Conservation (phyloP, 2,797 vertebrate genomes). For the Lagorchestes hirsutus region DNA sequence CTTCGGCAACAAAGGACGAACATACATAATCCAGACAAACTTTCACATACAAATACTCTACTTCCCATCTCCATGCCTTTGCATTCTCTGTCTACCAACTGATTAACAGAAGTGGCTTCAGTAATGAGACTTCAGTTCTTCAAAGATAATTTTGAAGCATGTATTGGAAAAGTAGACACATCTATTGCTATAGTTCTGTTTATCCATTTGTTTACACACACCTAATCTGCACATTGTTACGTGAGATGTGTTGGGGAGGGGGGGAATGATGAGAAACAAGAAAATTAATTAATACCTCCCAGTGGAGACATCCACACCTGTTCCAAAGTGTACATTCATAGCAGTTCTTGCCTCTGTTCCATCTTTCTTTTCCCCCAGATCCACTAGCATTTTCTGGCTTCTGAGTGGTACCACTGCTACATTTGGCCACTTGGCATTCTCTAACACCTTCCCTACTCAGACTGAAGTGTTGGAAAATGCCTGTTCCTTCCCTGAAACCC, state of each 20-base stretch:
- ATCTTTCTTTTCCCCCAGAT: neutral
- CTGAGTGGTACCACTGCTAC: neutral
- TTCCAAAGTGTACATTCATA: neutral
- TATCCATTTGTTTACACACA: neutral
- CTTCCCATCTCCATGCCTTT: neutral
- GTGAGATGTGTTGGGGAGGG: neutral
- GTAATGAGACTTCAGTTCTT: neutral
- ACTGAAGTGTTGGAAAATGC: neutral
- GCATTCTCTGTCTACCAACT: neutral
- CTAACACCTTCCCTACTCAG: neutral
- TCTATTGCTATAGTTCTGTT: neutral
- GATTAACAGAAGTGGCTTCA: neutral
- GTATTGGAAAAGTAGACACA: neutral
- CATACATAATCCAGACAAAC: neutral
- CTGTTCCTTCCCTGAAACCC: neutral
- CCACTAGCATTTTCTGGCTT: neutral
- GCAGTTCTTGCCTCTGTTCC: neutral
- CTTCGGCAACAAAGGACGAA: no score
- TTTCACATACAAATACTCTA: neutral
- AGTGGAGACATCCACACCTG: neutral
- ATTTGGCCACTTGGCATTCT: neutral
- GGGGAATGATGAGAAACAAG: neutral
- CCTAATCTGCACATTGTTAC: neutral
- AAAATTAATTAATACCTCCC: neutral
- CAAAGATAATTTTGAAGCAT: neutral